Base-by-base conservation (phyloP, 2,113 vertebrate genomes). In the Caracal caracal region DNA sequence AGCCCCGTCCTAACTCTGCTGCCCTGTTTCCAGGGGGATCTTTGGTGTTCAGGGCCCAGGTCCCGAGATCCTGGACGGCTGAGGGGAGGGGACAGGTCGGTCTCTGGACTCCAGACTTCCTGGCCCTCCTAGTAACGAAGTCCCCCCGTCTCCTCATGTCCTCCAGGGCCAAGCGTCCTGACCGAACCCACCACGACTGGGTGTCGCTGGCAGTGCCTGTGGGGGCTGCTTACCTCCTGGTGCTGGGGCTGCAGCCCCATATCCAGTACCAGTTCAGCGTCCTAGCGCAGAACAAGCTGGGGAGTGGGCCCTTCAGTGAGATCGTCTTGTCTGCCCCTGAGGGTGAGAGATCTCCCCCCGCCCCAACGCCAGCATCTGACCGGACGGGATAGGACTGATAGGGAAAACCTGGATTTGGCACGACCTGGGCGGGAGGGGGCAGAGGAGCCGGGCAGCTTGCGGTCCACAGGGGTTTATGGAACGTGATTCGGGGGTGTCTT, bases 241-340 rank as follows among this genome's bases (percentile, higher is more conserved):
- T 99, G 96, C 98, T 99, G 0, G 99, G 99, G 75, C 98, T 99
- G 15, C 99, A 99, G 91, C 98, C 99, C 0, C 98, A 99, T 66
- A 99, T 98, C 0, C 97, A 98, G 51, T 99, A 99, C 98, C 99
- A 99, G 99, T 99, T 99, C 98, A 99, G 99, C 0, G 98, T 99
- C 94, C 98, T 99, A 47, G 99, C 99, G 80, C 99, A 99, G 98
- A 99, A 99, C 98, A 99, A 99, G 97, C 98, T 99, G 79, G 99
- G 99, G 61, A 99, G 99, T 0, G 99, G 99, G n/a, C 99, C 99
- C 51, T 99, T 99, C 98, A 99, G 99, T 70, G 99, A 99, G 98
- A 99, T 99, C 0, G 94, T 99, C 96, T 98, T 99, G 84, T 99
- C 99, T 10, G 97, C 98, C 89, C 99, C 99, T 13, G 98, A 99